phyloP scores from a whole-genome alignment of 1,140 invertebrate species.

The Neocloeon triangulifer region DNA sequence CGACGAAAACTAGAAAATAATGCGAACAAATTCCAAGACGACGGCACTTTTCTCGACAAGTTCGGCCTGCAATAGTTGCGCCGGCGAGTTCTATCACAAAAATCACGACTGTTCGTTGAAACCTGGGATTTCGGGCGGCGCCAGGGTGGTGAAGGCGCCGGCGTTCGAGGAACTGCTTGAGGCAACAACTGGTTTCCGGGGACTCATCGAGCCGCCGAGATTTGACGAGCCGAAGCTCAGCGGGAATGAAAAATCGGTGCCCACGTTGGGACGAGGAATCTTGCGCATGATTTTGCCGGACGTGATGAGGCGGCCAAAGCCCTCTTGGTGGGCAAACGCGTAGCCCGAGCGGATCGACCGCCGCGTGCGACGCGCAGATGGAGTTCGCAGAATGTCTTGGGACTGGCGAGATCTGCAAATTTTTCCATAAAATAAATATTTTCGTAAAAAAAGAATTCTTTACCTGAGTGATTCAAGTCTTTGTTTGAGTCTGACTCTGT shows the following conservation, averaged over 20 bases:
- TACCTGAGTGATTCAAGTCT: conserved; percentile 30
- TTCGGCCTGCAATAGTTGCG: too few relatives aligned
- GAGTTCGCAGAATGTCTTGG: conserved; percentile 56
- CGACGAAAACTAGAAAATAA: too few relatives aligned
- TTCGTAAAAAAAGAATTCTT: conserved; percentile 5
- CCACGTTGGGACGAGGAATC: conserved; percentile 37
- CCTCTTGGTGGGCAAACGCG: conserved; percentile 92
- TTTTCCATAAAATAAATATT: too few relatives aligned
- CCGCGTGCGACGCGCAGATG: conserved; percentile 61
- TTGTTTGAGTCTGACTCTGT: conserved; percentile 72
- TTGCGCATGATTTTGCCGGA: conserved; percentile 93
- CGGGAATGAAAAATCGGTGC: conserved; percentile 4
- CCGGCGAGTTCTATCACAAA: too few relatives aligned
- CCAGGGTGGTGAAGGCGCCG: too few relatives aligned
- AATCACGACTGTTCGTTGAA: too few relatives aligned
- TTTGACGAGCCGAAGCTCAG: not conserved
- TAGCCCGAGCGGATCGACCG: conserved; percentile 89
- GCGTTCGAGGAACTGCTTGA: too few relatives aligned
- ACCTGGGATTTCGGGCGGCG: too few relatives aligned
- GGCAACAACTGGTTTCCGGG: too few relatives aligned
- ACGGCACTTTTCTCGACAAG: too few relatives aligned
- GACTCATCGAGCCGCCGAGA: conserved; percentile 1
- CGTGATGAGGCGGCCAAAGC: conserved; percentile 92
- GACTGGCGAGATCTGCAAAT: conserved; percentile 34
- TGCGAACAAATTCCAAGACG: too few relatives aligned